Evolutionary conservation across 2,113 vertebrate genomes (phyloP).

Genomic region (Nycticebus coucang): DNA sequence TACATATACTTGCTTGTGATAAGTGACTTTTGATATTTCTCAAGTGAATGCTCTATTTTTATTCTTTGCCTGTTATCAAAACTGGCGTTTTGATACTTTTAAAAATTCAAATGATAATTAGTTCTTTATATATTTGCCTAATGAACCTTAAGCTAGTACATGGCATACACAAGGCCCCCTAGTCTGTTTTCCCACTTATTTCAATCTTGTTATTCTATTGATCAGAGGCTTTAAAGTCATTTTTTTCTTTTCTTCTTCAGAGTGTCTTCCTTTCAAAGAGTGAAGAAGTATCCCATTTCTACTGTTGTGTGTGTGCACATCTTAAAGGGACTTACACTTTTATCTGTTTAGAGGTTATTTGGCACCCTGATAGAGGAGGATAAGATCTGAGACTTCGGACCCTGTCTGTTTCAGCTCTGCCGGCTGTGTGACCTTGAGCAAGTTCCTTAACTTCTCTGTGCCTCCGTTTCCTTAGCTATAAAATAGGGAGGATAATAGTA

Average conservation of each 20-base stretch:
- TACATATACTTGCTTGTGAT: background rate
- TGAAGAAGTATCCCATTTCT: background rate
- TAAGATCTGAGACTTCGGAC: background rate
- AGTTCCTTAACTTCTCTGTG: conserved; percentile 6
- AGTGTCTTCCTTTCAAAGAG: background rate
- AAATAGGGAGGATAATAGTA: background rate
- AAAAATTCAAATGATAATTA: conserved; percentile 35
- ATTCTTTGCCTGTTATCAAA: background rate
- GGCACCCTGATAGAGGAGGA: background rate
- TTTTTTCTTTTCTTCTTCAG: conserved; percentile 45
- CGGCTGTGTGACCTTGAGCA: background rate
- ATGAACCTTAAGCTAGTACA: background rate
- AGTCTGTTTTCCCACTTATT: background rate
- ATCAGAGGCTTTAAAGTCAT: background rate
- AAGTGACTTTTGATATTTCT: background rate
- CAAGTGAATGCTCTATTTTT: background rate
- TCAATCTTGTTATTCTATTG: conserved; percentile 20
- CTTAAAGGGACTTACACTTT: background rate
- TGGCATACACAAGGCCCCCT: background rate
- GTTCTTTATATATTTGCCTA: conserved; percentile 40
- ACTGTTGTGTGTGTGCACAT: background rate
- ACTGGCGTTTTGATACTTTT: background rate
- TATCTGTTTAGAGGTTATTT: background rate
- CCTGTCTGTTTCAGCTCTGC: background rate
- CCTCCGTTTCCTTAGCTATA: background rate